phyloP scores from a whole-genome alignment of 2,113 vertebrate species.

The Cricetomys ansorgei region DNA sequence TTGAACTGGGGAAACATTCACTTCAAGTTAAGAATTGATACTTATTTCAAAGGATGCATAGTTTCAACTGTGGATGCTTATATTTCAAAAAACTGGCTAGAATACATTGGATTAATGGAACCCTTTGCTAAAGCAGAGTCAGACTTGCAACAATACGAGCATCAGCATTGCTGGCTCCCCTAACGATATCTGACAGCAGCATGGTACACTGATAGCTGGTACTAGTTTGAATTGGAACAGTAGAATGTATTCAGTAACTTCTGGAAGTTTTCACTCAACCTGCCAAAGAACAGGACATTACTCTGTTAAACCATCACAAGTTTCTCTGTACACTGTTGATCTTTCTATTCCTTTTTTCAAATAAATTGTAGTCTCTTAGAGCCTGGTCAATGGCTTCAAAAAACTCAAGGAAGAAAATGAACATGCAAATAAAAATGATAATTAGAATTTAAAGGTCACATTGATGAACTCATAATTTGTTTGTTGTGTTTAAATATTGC shows the following conservation, averaged over 20 bases:
- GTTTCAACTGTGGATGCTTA: background rate
- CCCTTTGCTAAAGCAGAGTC: background rate
- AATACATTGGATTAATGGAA: background rate
- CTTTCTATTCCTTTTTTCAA: conserved; percentile 20
- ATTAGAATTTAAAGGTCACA: conserved; percentile 54
- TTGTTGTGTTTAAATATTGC: conserved; percentile 59
- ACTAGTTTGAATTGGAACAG: background rate
- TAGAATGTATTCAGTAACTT: background rate
- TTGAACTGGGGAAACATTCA: background rate
- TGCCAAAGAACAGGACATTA: background rate
- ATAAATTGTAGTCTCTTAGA: background rate
- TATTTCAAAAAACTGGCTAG: background rate
- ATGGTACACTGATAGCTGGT: background rate
- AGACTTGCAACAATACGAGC: background rate
- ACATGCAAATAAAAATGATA: conserved; percentile 60
- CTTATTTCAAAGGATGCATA: background rate
- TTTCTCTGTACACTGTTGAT: background rate
- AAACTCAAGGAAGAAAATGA: conserved; percentile 52
- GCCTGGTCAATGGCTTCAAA: background rate
- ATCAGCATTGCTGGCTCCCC: background rate
- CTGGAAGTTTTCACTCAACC: conserved; percentile 1
- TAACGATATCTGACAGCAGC: background rate
- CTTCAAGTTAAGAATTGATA: background rate
- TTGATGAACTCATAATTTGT: conserved; percentile 63
- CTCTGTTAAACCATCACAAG: background rate